phyloP scores from a whole-genome alignment of 2,113 vertebrate genomes.

The Thermophis baileyi region DNA sequence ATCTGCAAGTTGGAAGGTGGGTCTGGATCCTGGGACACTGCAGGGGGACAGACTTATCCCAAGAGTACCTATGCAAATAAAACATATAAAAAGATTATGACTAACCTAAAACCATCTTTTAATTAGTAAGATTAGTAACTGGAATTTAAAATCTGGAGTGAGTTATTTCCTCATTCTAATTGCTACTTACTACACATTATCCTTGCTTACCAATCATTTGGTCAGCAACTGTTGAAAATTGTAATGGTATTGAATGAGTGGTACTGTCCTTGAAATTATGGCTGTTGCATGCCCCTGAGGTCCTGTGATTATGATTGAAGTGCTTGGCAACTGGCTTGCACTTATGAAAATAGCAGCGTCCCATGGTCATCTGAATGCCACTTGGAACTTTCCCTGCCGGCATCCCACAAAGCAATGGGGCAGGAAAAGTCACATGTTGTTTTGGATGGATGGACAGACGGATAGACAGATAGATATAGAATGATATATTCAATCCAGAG shows the following conservation, averaged over 20 bases:
- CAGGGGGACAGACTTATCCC: constrained; percentile 91
- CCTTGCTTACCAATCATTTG: not conserved
- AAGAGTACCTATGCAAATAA: constrained; percentile 75
- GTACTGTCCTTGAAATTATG: not conserved
- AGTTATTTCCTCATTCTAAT: not conserved
- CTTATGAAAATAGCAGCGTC: not conserved
- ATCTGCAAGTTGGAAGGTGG: constrained; percentile 80
- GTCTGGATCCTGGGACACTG: constrained; percentile 85
- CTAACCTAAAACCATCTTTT: not conserved
- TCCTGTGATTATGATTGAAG: not conserved
- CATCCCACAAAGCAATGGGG: not conserved
- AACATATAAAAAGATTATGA: not conserved
- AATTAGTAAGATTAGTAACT: not conserved
- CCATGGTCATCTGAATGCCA: not conserved
- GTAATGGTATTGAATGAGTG: not conserved
- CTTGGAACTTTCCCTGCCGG: not conserved
- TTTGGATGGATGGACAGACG: not conserved
- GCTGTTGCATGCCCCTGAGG: not conserved
- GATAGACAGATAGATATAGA: not conserved
- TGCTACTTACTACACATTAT: not conserved
- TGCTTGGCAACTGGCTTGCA: not conserved
- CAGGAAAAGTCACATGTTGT: not conserved
- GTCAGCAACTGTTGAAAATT: not conserved
- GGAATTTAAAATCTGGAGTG: not conserved
- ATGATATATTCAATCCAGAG: not conserved